Conservation (phyloP, 2,888 invertebrate species). For the Latrodectus hesperus region DNA sequence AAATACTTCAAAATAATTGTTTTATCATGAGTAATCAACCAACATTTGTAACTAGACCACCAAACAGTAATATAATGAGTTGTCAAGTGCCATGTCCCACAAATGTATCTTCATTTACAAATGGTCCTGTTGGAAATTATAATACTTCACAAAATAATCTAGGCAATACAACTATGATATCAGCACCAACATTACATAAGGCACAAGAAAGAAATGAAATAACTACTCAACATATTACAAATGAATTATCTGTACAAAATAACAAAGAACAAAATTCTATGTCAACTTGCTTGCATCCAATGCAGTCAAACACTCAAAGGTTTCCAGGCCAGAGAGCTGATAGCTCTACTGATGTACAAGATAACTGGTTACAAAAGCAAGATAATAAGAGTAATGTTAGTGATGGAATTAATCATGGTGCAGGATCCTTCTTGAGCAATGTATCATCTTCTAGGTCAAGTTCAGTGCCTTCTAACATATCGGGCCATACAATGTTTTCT, state of each 20-base stretch:
- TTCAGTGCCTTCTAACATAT: constrained; percentile 70
- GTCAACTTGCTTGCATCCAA: constrained; percentile 40
- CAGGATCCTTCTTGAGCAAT: constrained; percentile 57
- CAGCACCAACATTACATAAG: constrained; percentile 45
- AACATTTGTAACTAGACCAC: constrained; percentile 69
- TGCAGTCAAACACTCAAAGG: constrained; percentile 52
- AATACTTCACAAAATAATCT: constrained; percentile 38
- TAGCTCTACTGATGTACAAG: constrained; percentile 42
- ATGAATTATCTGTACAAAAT: constrained; percentile 48
- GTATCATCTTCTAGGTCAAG: constrained; percentile 63
- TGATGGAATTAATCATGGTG: constrained; percentile 46
- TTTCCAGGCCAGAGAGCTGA: constrained; percentile 48
- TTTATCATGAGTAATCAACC: constrained; percentile 68
- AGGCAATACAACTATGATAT: constrained; percentile 24
- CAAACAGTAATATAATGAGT: constrained; percentile 55
- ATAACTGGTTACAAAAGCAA: constrained; percentile 56
- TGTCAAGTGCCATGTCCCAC: constrained; percentile 60
- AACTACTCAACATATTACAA: constrained; percentile 34
- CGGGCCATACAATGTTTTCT: constrained; percentile 70
- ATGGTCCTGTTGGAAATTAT: constrained; percentile 46
- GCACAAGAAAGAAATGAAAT: constrained; percentile 61
- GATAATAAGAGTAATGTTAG: constrained; percentile 39
- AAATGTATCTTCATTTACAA: constrained; percentile 59
- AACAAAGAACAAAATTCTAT: constrained; percentile 51
- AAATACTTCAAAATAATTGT: constrained; percentile 67